Evolutionary conservation across 2,888 invertebrate genomes (phyloP).

Genomic region (Caenorhabditis zanzibari): DNA sequence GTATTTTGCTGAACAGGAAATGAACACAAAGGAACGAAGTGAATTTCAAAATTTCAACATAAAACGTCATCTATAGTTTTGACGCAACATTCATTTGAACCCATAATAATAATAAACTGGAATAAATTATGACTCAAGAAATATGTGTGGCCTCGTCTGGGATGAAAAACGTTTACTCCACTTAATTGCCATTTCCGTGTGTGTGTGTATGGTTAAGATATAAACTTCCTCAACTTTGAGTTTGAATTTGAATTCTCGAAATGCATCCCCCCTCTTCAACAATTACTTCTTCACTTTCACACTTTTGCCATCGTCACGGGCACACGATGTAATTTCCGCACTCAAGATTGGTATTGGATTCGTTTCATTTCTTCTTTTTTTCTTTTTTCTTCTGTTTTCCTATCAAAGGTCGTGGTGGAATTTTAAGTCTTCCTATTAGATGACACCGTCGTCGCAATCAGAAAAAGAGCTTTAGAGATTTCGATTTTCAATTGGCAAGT

Average conservation of each 20-base stretch:
- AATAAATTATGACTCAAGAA: slow-evolving; percentile 17
- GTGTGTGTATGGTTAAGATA: neutral
- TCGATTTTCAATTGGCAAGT: slow-evolving; percentile 6
- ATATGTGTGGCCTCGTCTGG: neutral
- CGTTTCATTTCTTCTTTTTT: slow-evolving; percentile 4
- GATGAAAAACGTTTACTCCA: neutral
- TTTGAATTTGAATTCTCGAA: slow-evolving; percentile 27
- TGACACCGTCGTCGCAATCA: slow-evolving; percentile 16
- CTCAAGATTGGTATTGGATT: slow-evolving; percentile 5
- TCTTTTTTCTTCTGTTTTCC: neutral
- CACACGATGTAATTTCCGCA: slow-evolving; percentile 42
- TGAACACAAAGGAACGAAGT: too few species aligned
- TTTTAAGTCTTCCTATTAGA: neutral
- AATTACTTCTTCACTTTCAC: slow-evolving; percentile 19
- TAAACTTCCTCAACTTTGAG: slow-evolving; percentile 17
- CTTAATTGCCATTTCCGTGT: slow-evolving; percentile 38
- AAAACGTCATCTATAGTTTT: neutral
- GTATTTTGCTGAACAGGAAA: too few species aligned
- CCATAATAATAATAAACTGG: neutral
- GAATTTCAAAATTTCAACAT: neutral
- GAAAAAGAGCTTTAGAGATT: slow-evolving; percentile 4
- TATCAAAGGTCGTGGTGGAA: slow-evolving; percentile 21
- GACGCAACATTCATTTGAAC: neutral
- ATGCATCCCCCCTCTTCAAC: slow-evolving; percentile 1
- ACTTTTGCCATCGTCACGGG: neutral